phyloP scores from a whole-genome alignment of 2,797 vertebrate species.

The Gobionotothen gibberifrons region DNA sequence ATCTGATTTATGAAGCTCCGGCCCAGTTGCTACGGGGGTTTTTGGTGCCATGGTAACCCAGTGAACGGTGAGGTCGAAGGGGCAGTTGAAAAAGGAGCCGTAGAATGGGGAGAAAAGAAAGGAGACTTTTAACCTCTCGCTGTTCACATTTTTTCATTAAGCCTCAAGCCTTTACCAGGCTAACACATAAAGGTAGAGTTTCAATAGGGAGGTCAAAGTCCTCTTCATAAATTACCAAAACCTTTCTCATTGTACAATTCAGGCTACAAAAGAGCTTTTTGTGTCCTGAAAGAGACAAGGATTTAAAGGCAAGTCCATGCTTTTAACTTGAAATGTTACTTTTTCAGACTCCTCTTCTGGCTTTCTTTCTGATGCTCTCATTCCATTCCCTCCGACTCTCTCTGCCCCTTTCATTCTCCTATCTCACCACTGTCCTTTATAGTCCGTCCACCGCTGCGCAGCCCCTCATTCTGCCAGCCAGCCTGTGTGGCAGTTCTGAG shows the following conservation, averaged over 20 bases:
- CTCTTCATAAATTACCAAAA: slow-evolving; percentile 68
- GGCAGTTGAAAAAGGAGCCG: slow-evolving; percentile 58
- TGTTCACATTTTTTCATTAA: slow-evolving; percentile 74
- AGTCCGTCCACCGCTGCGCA: slow-evolving; percentile 43
- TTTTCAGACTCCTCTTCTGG: neutral
- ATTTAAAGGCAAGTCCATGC: slow-evolving; percentile 63
- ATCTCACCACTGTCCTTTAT: slow-evolving; percentile 32
- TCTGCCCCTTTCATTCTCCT: neutral
- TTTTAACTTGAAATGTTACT: slow-evolving; percentile 40
- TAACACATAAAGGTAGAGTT: slow-evolving; percentile 56
- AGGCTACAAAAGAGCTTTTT: slow-evolving; percentile 23
- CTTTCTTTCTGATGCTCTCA: slow-evolving; percentile 8
- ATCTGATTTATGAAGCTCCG: slow-evolving; percentile 76
- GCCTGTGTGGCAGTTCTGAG: slow-evolving; percentile 55
- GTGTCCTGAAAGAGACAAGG: slow-evolving; percentile 34
- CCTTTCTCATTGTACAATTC: slow-evolving; percentile 41
- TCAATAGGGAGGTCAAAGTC: slow-evolving; percentile 72
- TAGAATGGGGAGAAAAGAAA: slow-evolving; percentile 62
- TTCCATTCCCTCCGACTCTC: neutral
- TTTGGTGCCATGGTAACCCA: slow-evolving; percentile 80
- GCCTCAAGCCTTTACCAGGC: slow-evolving; percentile 48
- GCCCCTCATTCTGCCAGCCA: slow-evolving; percentile 47
- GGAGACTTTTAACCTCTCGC: slow-evolving; percentile 78
- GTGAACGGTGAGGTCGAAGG: slow-evolving; percentile 69
- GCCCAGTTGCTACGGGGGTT: slow-evolving; percentile 64